Evolutionary conservation across 2,797 vertebrate species (phyloP).

Genomic region (Pangasius krempfi): DNA sequence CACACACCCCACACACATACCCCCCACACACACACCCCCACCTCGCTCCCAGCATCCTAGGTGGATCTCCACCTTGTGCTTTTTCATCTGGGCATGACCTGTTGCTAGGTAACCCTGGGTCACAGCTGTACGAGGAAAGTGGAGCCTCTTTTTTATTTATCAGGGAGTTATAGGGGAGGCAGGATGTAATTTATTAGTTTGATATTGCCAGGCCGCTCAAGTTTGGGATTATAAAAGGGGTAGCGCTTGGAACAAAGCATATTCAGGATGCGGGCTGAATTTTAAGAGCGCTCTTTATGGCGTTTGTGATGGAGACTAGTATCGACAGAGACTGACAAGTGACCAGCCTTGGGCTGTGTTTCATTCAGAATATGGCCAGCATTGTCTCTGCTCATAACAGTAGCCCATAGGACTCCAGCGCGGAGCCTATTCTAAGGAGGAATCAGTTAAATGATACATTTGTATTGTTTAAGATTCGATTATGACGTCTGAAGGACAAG

Average conservation of each 20-base stretch:
- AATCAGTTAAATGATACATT: slow-evolving; percentile 26
- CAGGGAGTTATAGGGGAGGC: slow-evolving; percentile 82
- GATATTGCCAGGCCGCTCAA: slow-evolving; percentile 78
- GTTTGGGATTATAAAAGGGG: slow-evolving; percentile 80
- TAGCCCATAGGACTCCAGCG: not conserved
- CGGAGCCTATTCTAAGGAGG: not conserved
- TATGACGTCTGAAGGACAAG: slow-evolving; percentile 17
- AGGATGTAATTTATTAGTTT: slow-evolving; percentile 86
- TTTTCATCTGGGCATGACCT: slow-evolving; percentile 56
- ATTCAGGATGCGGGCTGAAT: slow-evolving; percentile 70
- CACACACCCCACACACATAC: not conserved
- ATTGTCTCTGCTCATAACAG: slow-evolving; percentile 21
- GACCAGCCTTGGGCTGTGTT: slow-evolving; percentile 44
- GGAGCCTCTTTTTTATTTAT: slow-evolving; percentile 80
- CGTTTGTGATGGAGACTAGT: slow-evolving; percentile 69
- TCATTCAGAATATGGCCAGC: slow-evolving; percentile 27
- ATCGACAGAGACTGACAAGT: slow-evolving; percentile 50
- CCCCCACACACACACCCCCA: not conserved
- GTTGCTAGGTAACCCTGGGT: slow-evolving; percentile 55
- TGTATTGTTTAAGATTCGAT: slow-evolving; percentile 12
- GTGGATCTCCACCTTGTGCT: slow-evolving; percentile 54
- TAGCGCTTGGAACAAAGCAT: slow-evolving; percentile 79
- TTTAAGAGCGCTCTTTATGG: slow-evolving; percentile 70
- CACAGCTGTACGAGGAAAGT: slow-evolving; percentile 76
- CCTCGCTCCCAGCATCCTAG: slow-evolving; percentile 39